These are phyloP conservation scores for Xylocopa sonorina DNA, from an alignment of 1,140 invertebrate genomes.

Conservation along the genomic window DNA sequence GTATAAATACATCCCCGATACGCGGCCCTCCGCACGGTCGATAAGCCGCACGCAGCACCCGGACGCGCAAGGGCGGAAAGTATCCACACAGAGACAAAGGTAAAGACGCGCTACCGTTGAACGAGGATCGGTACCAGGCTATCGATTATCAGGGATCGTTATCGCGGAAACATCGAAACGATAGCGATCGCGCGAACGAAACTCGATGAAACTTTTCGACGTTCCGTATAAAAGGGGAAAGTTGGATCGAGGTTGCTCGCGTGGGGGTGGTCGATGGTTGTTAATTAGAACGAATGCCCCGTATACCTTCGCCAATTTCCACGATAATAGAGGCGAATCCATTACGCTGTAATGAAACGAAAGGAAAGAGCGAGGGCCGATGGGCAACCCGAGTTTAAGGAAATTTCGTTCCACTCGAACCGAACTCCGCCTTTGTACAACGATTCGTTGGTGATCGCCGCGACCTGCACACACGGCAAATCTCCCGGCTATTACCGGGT, in stretches of 20 bases:
- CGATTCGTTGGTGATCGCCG: constrained; percentile 46
- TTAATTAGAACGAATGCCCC: constrained; percentile 7
- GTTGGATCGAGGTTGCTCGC: neutral
- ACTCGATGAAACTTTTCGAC: neutral
- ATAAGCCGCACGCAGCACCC: constrained; percentile 22
- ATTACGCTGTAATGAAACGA: neutral
- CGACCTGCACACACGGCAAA: constrained; percentile 58
- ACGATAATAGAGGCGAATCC: neutral
- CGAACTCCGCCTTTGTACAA: constrained; percentile 57
- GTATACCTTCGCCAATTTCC: constrained; percentile 8
- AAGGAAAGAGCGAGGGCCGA: too few relatives aligned
- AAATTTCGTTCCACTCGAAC: constrained; percentile 20
- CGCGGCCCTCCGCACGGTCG: constrained; percentile 45
- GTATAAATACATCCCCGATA: constrained; percentile 59
- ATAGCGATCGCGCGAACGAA: neutral
- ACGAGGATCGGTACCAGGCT: neutral
- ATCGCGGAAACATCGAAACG: neutral
- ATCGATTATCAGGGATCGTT: constrained; percentile 8
- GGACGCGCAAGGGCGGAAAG: neutral
- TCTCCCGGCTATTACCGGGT: constrained; percentile 54
- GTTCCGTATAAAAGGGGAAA: neutral
- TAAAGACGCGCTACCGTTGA: constrained; percentile 2
- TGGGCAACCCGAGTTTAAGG: neutral
- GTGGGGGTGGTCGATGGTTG: neutral
- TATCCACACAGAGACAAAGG: neutral